These are phyloP conservation scores for Limosa lapponica DNA, from an alignment of 2,797 vertebrate genomes.

Conservation along the genomic window DNA sequence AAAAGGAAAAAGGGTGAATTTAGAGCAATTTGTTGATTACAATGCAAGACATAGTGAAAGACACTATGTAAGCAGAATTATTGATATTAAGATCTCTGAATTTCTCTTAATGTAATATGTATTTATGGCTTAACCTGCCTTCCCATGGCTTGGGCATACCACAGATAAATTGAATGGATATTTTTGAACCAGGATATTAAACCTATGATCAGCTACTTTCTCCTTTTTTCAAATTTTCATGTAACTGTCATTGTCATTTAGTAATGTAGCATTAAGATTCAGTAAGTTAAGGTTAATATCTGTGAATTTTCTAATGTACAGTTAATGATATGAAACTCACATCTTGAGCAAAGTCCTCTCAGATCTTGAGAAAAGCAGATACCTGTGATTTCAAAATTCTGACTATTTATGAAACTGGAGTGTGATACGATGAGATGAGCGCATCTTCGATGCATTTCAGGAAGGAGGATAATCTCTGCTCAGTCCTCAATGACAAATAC, in stretches of 20 bases:
- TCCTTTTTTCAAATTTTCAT: neutral
- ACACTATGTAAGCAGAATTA: neutral
- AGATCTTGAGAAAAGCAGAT: neutral
- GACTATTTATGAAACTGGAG: neutral
- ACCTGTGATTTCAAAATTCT: neutral
- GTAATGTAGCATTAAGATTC: neutral
- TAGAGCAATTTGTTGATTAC: neutral
- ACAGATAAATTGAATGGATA: neutral
- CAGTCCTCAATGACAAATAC: neutral
- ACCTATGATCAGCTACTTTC: neutral
- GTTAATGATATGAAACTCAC: neutral
- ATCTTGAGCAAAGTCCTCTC: neutral
- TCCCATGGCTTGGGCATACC: neutral
- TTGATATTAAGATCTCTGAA: neutral
- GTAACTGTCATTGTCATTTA: neutral
- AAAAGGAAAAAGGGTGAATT: neutral
- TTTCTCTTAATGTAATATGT: neutral
- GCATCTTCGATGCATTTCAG: neutral
- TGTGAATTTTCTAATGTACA: neutral
- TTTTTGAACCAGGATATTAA: neutral
- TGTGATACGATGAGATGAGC: neutral
- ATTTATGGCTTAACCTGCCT: neutral
- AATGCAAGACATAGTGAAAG: neutral
- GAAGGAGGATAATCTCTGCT: neutral
- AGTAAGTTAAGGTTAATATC: neutral